phyloP scores from a whole-genome alignment of 2,113 vertebrate genomes.

The Strigops habroptila region DNA sequence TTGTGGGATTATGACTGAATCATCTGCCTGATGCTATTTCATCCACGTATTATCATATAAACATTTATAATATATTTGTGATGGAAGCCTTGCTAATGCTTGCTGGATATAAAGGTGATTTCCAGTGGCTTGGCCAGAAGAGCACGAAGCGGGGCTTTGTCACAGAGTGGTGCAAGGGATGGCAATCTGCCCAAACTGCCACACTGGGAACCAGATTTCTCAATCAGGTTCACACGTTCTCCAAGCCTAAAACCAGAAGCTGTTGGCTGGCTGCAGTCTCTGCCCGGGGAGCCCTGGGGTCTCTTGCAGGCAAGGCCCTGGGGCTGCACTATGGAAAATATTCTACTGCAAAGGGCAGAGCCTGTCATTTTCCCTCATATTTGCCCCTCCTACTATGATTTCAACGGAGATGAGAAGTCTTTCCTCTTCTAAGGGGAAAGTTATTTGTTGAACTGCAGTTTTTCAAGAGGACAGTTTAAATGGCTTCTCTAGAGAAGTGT shows the following conservation, averaged over 20 bases:
- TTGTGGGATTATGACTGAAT: background rate
- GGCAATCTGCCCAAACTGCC: background rate
- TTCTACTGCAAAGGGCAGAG: background rate
- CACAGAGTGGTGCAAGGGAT: rapidly evolving
- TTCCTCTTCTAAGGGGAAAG: background rate
- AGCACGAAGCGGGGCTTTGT: rapidly evolving
- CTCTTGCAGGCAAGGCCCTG: background rate
- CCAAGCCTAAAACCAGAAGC: background rate
- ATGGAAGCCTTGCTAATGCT: background rate
- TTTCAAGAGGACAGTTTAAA: background rate
- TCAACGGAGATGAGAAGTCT: background rate
- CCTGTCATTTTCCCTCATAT: background rate
- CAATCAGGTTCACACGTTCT: background rate
- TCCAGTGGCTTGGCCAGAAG: background rate
- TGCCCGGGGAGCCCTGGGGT: background rate
- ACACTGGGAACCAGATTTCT: background rate
- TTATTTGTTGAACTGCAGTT: background rate
- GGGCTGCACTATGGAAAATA: background rate
- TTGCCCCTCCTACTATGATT: background rate
- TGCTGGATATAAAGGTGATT: background rate
- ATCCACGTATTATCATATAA: background rate
- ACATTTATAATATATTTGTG: background rate
- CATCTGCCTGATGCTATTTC: background rate
- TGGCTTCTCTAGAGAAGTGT: background rate
- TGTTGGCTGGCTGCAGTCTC: rapidly evolving